phyloP scores from a whole-genome alignment of 2,113 vertebrate genomes.

The Aptenodytes forsteri region DNA sequence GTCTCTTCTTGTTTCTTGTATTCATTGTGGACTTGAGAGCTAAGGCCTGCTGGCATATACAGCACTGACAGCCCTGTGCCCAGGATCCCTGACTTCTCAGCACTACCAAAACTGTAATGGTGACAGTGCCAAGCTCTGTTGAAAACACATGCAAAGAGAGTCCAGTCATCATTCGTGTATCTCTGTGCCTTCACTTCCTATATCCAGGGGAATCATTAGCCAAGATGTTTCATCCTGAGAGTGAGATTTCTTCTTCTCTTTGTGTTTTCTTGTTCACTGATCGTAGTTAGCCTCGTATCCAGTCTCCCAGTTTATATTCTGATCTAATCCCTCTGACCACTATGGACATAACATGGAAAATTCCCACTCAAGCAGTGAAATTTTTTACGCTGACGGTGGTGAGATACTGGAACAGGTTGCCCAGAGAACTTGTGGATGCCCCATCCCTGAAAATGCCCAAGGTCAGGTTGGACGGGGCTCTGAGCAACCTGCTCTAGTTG shows the following conservation, averaged over 20 bases:
- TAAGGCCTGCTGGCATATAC: neutral
- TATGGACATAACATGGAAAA: neutral
- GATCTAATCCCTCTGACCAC: neutral
- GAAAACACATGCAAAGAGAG: neutral
- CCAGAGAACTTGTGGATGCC: neutral
- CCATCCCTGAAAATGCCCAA: neutral
- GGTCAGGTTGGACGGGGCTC: neutral
- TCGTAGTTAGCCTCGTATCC: neutral
- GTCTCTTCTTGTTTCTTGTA: neutral
- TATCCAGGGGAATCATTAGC: neutral
- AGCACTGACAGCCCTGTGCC: neutral
- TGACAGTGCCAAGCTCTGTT: neutral
- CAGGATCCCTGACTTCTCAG: neutral
- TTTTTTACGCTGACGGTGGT: neutral
- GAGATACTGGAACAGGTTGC: neutral
- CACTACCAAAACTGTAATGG: neutral
- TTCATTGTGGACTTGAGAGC: neutral
- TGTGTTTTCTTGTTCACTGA: neutral
- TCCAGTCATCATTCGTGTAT: fast-evolving
- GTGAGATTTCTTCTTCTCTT: neutral
- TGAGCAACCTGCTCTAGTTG: neutral
- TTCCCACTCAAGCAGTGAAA: neutral
- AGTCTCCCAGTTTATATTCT: neutral
- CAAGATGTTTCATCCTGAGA: neutral
- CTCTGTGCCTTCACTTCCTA: neutral